Percentiles rank a stretch among this genome's conserved stretches.
These are phyloP conservation scores for Noctua fimbriata DNA, from an alignment of 2,888 invertebrate species.

Conservation along the genomic window DNA sequence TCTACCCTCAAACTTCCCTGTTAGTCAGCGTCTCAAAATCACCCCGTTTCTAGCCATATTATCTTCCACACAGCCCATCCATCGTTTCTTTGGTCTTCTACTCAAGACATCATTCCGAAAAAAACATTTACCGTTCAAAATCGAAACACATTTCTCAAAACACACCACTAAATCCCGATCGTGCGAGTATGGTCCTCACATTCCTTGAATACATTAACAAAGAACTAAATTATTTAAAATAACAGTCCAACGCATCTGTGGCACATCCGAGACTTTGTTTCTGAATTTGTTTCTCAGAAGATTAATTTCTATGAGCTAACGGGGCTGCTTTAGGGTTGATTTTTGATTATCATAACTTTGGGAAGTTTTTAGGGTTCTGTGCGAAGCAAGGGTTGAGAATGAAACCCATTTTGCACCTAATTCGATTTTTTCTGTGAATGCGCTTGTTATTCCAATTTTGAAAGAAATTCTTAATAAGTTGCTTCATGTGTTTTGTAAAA, in stretches of 20 bases:
- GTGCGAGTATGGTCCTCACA: conserved; percentile 21
- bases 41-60: neutral
- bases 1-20: neutral
- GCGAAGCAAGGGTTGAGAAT: neutral
- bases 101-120: neutral
- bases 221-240: conserved; percentile 53
- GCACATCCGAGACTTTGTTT: conserved; percentile 35
- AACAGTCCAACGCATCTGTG: conserved; percentile 25
- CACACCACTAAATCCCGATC: neutral
- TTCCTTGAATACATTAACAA: conserved; percentile 64
- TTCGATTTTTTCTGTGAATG: neutral
- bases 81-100: neutral
- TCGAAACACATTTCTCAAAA: conserved; percentile 31
- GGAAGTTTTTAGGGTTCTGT: neutral
- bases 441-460: too few relatives aligned
- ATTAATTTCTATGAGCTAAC: conserved; percentile 44
- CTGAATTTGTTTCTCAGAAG: conserved; percentile 54
- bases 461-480: neutral
- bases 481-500: neutral
- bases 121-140: conserved; percentile 7
- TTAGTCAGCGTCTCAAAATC: neutral
- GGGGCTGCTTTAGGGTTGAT: conserved; percentile 28
- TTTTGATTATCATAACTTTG: conserved; percentile 27
- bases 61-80: neutral
- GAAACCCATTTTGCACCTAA: neutral